phyloP scores from a whole-genome alignment of 2,888 invertebrate species.

The Trachelus troglodyta region DNA sequence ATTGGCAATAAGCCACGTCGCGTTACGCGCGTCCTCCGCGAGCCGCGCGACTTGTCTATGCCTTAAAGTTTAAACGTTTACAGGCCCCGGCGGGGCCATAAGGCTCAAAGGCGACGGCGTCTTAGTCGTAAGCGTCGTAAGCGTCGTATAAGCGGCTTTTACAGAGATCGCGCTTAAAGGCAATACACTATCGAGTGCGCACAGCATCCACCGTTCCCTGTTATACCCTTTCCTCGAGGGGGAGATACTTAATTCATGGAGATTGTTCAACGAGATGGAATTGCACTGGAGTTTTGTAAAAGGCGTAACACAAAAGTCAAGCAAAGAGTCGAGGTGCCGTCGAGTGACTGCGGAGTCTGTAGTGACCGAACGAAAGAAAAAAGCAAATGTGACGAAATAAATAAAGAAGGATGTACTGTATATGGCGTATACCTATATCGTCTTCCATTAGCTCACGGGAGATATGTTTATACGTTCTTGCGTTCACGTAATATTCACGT shows the following conservation, averaged over 20 bases:
- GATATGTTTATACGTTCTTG: background rate
- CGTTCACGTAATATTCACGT: background rate
- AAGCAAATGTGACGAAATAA: background rate
- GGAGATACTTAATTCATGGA: background rate
- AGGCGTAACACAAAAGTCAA: background rate
- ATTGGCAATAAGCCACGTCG: slow-evolving; percentile 63
- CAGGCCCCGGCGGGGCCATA: background rate
- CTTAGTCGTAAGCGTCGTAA: slow-evolving; percentile 26
- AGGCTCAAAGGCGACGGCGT: slow-evolving; percentile 8
- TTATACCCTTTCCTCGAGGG: background rate
- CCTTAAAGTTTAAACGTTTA: slow-evolving; percentile 4
- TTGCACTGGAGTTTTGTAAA: background rate
- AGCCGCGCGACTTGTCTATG: slow-evolving; percentile 9
- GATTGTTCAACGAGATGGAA: background rate
- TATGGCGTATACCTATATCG: background rate
- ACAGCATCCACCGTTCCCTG: background rate
- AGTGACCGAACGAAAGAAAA: background rate
- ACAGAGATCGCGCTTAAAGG: slow-evolving; percentile 1
- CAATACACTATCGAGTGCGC: background rate
- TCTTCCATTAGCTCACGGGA: background rate
- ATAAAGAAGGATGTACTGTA: background rate
- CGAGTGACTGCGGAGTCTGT: background rate
- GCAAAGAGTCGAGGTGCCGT: background rate
- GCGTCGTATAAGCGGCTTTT: slow-evolving; percentile 23
- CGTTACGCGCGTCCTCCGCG: slow-evolving; percentile 48